Base-by-base conservation (phyloP, 2,888 invertebrate genomes). In the Drosophila prostipennis region DNA sequence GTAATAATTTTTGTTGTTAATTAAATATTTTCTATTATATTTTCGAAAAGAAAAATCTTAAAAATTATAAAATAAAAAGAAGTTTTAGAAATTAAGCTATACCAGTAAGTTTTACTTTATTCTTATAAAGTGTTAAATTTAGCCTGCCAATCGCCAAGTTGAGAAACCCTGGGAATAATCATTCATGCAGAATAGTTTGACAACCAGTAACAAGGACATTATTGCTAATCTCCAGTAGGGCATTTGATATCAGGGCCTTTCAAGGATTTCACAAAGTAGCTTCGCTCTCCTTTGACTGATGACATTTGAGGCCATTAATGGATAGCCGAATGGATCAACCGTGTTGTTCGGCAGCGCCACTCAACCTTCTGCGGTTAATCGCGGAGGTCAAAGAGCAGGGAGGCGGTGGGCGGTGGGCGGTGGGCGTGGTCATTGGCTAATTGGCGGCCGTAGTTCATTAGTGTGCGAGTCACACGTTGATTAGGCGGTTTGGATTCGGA, bases 361-460 rank as follows among this genome's bases (percentile, higher is more conserved):
- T 46, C 7, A 23, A 57, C 57, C 48, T 58, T 48, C n/a, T 42
- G 37, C 37, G 29, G 34, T n/a, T 36, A 52, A 64, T 53, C 37
- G 32, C 7, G 61, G 34, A 34, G 39, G 46, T 14, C 13, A 59
- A 46, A 14, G 45, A 4, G 49, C 14, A 53, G 39, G 29, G 6
- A 2, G 29, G 23, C 26, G 26, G 48, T 46, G 51, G 73, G 37
- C 54, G 42, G n/a, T n/a, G n/a, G 29, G 23, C 26, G 26, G 48
- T 46, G 51, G 73, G 37, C 54, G 42, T 52, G 55, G 55, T 14
- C 53, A 42, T 53, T 65, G 57, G 48, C 65, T 81, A 78, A 81
- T 79, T 79, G 79, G 43, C 59, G 71, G 53, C 59, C 48, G 49
- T 61, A 72, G 64, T 80, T 80, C 61, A 74, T 80, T 78, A 75